Percentiles rank a stretch among this genome's conserved stretches.
phyloP scores from a whole-genome alignment of 2,797 vertebrate genomes.

The Fringilla coelebs region DNA sequence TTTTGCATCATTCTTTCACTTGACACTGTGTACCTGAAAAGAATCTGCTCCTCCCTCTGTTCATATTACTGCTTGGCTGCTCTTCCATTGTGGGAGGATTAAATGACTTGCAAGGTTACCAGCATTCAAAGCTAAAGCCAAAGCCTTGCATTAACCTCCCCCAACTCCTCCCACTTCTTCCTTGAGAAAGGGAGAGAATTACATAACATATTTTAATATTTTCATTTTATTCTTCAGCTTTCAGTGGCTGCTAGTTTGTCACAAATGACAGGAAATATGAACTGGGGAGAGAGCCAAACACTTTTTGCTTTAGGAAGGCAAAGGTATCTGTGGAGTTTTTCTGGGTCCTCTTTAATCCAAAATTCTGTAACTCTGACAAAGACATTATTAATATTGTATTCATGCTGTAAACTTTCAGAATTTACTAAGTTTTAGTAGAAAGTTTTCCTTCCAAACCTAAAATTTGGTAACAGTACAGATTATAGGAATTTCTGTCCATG shows the following conservation, averaged over 20 bases:
- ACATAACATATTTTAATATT: background rate
- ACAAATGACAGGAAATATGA: background rate
- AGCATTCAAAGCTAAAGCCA: background rate
- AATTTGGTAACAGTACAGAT: background rate
- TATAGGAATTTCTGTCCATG: background rate
- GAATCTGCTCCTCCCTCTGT: background rate
- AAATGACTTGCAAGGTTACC: background rate
- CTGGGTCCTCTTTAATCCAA: background rate
- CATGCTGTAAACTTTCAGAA: background rate
- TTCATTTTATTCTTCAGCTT: background rate
- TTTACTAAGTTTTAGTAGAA: background rate
- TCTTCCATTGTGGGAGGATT: background rate
- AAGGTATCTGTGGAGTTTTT: background rate
- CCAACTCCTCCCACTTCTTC: background rate
- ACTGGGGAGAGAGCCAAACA: background rate
- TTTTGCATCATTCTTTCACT: background rate
- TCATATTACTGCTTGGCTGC: background rate
- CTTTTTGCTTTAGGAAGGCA: background rate
- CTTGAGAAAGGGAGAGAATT: background rate
- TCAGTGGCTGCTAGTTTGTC: background rate
- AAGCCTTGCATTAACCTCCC: background rate
- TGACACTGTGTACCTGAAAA: background rate
- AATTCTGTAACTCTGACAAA: background rate
- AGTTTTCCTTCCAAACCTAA: background rate
- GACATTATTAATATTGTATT: background rate